These are phyloP conservation scores for Drosophila sp. DNA, from an alignment of 1,140 invertebrate species.

Conservation along the genomic window DNA sequence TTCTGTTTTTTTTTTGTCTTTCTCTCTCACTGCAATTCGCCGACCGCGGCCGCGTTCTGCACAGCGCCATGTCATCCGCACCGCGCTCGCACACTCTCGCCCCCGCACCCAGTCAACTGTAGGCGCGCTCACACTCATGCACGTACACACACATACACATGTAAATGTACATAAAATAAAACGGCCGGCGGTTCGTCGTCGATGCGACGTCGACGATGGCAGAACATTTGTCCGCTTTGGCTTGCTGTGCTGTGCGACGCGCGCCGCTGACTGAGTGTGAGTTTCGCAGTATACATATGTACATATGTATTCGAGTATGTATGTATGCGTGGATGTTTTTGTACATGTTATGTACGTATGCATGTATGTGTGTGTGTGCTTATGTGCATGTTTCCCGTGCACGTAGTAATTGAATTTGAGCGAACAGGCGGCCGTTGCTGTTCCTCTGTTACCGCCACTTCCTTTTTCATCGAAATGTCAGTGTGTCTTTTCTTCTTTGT, in stretches of 20 bases:
- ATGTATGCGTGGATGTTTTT: neutral
- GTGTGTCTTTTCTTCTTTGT: neutral
- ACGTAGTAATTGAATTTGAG: conserved; percentile 59
- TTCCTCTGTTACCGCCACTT: conserved; percentile 41
- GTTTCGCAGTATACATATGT: conserved; percentile 48
- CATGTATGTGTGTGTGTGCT: conserved; percentile 10
- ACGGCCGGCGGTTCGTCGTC: conserved; percentile 44
- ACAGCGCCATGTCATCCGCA: conserved; percentile 37
- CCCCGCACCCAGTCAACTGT: conserved; percentile 37
- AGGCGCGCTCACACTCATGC: conserved; percentile 43
- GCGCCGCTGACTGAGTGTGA: conserved; percentile 35
- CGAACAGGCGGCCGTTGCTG: conserved; percentile 42
- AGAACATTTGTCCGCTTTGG: conserved; percentile 49
- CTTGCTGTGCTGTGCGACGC: conserved; percentile 31
- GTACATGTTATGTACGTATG: conserved; percentile 9
- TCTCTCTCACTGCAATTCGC: conserved; percentile 55
- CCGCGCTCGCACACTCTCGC: conserved; percentile 23
- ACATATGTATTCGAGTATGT: conserved; percentile 6
- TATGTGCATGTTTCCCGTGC: conserved; percentile 41
- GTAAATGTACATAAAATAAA: conserved; percentile 44
- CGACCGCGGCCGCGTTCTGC: conserved; percentile 48
- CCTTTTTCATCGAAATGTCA: conserved; percentile 38
- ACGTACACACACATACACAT: conserved; percentile 6
- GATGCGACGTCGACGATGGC: conserved; percentile 32
- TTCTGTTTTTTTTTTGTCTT: conserved; percentile 40